Evolutionary conservation across 2,888 invertebrate genomes (phyloP).

Genomic region (Smittia aterrima): DNA sequence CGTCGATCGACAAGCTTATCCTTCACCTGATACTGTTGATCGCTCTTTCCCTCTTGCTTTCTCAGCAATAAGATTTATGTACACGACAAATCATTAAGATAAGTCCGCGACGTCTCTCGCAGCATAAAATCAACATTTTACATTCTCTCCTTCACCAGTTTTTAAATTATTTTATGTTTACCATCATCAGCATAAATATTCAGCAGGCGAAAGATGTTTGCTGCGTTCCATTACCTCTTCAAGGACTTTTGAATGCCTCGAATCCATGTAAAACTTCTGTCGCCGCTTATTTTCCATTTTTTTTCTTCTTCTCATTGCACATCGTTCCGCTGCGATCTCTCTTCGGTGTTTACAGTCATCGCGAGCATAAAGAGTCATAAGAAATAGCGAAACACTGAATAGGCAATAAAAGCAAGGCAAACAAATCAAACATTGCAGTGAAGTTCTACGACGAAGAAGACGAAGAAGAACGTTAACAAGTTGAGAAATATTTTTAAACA

Average conservation of each 20-base stretch:
- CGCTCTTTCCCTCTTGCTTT: no score
- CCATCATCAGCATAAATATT: constrained; percentile 23
- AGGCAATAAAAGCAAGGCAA: not conserved
- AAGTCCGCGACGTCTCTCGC: not conserved
- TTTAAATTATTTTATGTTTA: constrained; percentile 13
- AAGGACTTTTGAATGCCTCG: constrained; percentile 1
- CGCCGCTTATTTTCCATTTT: not conserved
- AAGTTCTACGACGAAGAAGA: no score
- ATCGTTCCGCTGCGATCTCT: not conserved
- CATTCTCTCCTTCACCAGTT: not conserved
- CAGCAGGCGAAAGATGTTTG: not conserved
- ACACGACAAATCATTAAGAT: constrained; percentile 33
- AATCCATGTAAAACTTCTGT: not conserved
- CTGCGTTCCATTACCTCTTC: not conserved
- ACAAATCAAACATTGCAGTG: not conserved
- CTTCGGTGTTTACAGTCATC: not conserved
- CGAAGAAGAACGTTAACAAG: no score
- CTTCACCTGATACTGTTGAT: no score
- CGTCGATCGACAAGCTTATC: no score
- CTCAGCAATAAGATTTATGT: not conserved
- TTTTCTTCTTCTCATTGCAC: not conserved
- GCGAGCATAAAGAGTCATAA: not conserved
- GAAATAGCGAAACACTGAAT: not conserved
- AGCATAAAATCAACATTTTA: not conserved
- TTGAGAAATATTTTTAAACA: no score